Evolutionary conservation across 2,888 invertebrate genomes (phyloP).

Genomic region (Lycocerus yunnanus): DNA sequence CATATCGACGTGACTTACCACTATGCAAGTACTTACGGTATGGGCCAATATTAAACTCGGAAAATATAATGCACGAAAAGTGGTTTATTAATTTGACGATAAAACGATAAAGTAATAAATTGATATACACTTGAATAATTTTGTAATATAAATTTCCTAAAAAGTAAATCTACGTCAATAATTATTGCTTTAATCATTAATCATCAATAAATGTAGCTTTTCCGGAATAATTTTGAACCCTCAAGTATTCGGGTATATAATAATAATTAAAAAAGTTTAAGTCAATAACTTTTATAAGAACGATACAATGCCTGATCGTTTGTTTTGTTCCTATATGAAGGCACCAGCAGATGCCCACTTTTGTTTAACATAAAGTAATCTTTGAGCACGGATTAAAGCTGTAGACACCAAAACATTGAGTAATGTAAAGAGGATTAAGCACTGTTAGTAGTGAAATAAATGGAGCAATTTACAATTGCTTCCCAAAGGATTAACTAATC

Average conservation of each 20-base stretch:
- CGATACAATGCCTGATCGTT: not conserved
- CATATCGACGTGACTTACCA: not conserved
- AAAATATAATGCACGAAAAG: not conserved
- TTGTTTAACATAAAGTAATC: slow-evolving; percentile 36
- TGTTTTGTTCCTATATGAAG: not conserved
- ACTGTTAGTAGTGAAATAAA: slow-evolving; percentile 44
- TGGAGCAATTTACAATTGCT: slow-evolving; percentile 42
- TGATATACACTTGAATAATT: not conserved
- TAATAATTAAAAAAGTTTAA: not conserved
- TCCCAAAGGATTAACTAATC: slow-evolving; percentile 39
- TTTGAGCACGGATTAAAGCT: slow-evolving; percentile 34
- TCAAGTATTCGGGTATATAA: not conserved
- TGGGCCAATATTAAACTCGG: too few species aligned
- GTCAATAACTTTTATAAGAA: not conserved
- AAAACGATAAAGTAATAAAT: not conserved
- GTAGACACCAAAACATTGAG: slow-evolving; percentile 39
- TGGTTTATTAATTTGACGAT: not conserved
- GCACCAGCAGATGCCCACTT: slow-evolving; percentile 22
- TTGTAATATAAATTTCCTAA: not conserved
- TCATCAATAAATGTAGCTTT: not conserved
- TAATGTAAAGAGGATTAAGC: slow-evolving; percentile 43
- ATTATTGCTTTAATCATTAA: not conserved
- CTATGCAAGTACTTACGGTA: not conserved
- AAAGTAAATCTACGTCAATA: not conserved
- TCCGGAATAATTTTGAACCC: not conserved